phyloP scores from a whole-genome alignment of 2,888 invertebrate genomes.

The Piscicola geometra region DNA sequence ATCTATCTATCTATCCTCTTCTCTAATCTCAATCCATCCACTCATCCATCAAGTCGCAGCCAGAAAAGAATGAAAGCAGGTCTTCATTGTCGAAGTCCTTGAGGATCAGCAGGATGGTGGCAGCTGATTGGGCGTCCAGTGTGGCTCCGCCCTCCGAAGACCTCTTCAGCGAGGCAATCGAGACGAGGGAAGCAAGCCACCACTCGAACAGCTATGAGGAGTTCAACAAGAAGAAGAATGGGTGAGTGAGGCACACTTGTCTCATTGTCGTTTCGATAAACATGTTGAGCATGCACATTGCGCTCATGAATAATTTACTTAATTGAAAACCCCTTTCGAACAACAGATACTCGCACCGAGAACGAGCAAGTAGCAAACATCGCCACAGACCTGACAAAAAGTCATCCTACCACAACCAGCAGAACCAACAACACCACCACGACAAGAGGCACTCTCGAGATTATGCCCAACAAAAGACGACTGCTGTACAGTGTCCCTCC shows the following conservation, averaged over 20 bases:
- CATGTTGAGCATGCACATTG: neutral
- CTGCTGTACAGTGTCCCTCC: neutral
- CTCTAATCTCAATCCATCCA: too few species aligned
- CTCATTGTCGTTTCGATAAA: too few species aligned
- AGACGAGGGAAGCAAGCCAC: neutral
- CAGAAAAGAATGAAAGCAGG: neutral
- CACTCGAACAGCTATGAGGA: constrained; percentile 12
- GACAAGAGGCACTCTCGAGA: neutral
- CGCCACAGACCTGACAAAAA: neutral
- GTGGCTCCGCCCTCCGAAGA: constrained; percentile 12
- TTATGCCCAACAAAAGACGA: neutral
- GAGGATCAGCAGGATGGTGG: constrained; percentile 17
- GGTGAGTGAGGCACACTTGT: too few species aligned
- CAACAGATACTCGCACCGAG: neutral
- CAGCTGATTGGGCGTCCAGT: constrained; percentile 11
- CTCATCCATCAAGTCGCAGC: too few species aligned
- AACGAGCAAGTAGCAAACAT: neutral
- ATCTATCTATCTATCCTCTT: too few species aligned
- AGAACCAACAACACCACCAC: too few species aligned
- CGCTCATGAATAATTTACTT: too few species aligned
- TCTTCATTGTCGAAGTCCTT: neutral
- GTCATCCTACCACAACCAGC: too few species aligned
- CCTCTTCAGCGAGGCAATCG: neutral
- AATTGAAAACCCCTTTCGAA: neutral
- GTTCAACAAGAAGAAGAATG: constrained; percentile 7